phyloP scores from a whole-genome alignment of 2,888 invertebrate genomes.

The Pterobdella sp. region DNA sequence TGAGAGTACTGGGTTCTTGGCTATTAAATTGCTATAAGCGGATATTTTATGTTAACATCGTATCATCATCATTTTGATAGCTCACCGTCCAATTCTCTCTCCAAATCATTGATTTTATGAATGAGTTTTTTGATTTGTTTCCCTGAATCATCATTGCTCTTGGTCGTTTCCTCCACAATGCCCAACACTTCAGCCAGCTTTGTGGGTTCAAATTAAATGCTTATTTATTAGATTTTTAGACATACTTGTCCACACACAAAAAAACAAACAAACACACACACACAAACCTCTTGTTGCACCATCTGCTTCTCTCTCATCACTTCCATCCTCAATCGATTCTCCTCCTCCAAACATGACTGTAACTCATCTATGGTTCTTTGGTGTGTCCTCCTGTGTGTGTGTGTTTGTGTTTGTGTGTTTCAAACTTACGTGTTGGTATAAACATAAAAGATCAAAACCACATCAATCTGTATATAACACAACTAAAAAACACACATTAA shows the following conservation, averaged over 20 bases:
- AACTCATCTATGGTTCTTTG: constrained; percentile 20
- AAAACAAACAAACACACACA: neutral
- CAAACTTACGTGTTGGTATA: neutral
- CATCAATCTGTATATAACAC: neutral
- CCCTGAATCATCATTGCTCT: constrained; percentile 8
- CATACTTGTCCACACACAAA: neutral
- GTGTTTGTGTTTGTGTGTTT: neutral
- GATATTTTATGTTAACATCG: too few relatives aligned
- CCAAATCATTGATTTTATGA: constrained; percentile 14
- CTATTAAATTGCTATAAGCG: too few relatives aligned
- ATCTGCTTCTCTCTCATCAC: constrained; percentile 21
- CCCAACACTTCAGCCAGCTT: constrained; percentile 20
- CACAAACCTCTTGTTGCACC: constrained; percentile 20
- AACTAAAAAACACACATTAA: neutral
- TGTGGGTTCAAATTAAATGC: neutral
- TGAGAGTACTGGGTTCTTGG: too few relatives aligned
- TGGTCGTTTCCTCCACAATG: neutral
- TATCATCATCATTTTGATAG: neutral
- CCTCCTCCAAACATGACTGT: constrained; percentile 13
- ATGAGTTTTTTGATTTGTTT: constrained; percentile 19
- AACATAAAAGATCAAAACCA: neutral
- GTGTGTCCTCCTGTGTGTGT: constrained; percentile 14
- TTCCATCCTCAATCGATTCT: constrained; percentile 21
- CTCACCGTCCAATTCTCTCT: constrained; percentile 14
- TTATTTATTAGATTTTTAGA: neutral